phyloP scores from a whole-genome alignment of 2,797 vertebrate genomes.

The Podarcis siculus region DNA sequence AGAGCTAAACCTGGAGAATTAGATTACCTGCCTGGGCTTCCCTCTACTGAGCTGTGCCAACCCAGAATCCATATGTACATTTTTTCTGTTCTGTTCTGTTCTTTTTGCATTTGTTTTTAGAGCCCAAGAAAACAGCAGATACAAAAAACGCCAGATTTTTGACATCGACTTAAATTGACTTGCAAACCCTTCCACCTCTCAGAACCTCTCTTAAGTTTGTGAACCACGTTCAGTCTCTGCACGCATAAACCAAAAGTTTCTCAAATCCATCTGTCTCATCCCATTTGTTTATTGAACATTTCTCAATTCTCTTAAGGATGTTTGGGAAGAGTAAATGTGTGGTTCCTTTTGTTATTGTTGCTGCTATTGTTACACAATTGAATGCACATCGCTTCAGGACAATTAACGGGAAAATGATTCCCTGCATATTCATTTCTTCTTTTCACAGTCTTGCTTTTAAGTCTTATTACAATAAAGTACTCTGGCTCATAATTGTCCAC shows the following conservation, averaged over 20 bases:
- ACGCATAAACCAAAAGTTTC: constrained; percentile 49
- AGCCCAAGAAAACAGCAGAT: background rate
- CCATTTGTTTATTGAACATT: constrained; percentile 65
- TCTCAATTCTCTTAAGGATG: constrained; percentile 52
- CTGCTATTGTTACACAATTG: constrained; percentile 66
- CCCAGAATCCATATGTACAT: constrained; percentile 50
- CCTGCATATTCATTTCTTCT: constrained; percentile 52
- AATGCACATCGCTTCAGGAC: constrained; percentile 64
- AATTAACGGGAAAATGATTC: constrained; percentile 65
- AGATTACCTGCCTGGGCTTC: too few relatives aligned
- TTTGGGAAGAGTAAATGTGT: constrained; percentile 67
- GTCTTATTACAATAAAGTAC: constrained; percentile 57
- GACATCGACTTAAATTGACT: constrained; percentile 27
- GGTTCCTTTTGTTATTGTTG: constrained; percentile 36
- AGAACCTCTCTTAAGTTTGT: constrained; percentile 19
- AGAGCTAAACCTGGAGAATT: too few relatives aligned
- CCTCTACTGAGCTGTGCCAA: too few relatives aligned
- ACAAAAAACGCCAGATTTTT: background rate
- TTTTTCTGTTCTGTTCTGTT: background rate
- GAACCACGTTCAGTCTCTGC: constrained; percentile 5
- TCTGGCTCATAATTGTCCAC: constrained; percentile 55
- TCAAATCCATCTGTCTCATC: constrained; percentile 44
- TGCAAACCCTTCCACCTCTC: background rate
- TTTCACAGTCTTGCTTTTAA: constrained; percentile 52
- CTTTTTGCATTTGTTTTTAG: background rate